Conservation (phyloP, 2,797 vertebrate species). For the Liasis olivaceus region DNA sequence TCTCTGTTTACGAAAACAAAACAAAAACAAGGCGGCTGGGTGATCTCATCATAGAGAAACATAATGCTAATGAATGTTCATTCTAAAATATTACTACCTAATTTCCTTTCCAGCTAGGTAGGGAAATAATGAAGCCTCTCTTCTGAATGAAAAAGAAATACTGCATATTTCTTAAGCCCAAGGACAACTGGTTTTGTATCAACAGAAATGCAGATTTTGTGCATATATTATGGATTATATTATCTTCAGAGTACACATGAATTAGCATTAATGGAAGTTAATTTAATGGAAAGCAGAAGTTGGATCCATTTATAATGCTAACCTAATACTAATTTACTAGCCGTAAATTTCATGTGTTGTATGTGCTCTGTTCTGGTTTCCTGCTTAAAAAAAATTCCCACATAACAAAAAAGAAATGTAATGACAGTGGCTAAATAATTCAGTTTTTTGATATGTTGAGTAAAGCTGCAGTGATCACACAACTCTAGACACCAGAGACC, state of each 20-base stretch:
- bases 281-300: constrained; percentile 22
- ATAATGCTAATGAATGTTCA: constrained; percentile 33
- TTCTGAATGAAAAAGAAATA: constrained; percentile 56
- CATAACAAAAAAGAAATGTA: constrained; percentile 52
- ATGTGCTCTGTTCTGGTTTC: constrained; percentile 32
- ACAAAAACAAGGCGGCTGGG: constrained; percentile 21
- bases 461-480: constrained; percentile 9
- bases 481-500: constrained; percentile 8
- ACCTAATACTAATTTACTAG: constrained; percentile 19
- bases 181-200: constrained; percentile 49
- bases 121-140: constrained; percentile 56
- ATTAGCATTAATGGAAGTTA: constrained; percentile 55
- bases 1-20: background rate
- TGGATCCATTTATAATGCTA: constrained; percentile 51
- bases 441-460: constrained; percentile 15
- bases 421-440: constrained; percentile 23
- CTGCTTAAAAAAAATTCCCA: constrained; percentile 51
- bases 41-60: constrained; percentile 34
- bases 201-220: constrained; percentile 52
- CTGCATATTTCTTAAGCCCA: constrained; percentile 43
- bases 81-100: constrained; percentile 46
- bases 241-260: constrained; percentile 51
- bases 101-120: constrained; percentile 53
- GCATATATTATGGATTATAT: constrained; percentile 48
- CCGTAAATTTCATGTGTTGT: constrained; percentile 39